Evolutionary conservation across 2,888 invertebrate genomes (phyloP).

Genomic region (Apamea sordens): DNA sequence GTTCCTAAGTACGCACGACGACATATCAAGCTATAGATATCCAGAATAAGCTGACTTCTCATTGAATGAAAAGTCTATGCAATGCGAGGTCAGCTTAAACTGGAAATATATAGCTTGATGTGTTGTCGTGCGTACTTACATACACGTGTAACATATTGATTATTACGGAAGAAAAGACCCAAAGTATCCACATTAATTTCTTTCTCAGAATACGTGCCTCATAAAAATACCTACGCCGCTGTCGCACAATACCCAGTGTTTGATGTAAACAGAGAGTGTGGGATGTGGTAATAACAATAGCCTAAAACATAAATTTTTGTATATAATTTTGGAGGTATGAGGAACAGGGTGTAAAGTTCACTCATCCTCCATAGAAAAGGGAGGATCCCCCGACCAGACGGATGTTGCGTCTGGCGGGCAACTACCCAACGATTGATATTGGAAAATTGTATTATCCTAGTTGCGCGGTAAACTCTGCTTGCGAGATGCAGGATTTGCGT

Average conservation of each 20-base stretch:
- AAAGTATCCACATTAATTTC: slow-evolving; percentile 31
- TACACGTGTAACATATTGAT: slow-evolving; percentile 7
- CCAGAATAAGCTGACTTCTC: background rate
- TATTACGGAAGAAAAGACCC: slow-evolving; percentile 9
- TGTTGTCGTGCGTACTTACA: background rate
- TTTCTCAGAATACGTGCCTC: slow-evolving; percentile 11
- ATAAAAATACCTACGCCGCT: slow-evolving; percentile 18
- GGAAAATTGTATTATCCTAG: too few species aligned
- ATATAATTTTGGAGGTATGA: background rate
- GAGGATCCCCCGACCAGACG: too few species aligned
- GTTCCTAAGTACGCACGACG: background rate
- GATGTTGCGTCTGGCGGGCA: too few species aligned
- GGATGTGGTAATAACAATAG: background rate
- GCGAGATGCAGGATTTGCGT: too few species aligned
- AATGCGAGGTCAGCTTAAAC: background rate
- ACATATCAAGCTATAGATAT: background rate
- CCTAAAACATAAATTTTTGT: background rate
- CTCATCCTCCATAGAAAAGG: too few species aligned
- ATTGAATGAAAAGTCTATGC: background rate
- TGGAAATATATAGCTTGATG: background rate
- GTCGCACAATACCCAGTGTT: slow-evolving; percentile 36
- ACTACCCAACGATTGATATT: too few species aligned
- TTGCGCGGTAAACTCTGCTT: too few species aligned
- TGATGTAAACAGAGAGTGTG: slow-evolving; percentile 13
- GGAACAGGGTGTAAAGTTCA: too few species aligned